Conservation (phyloP, 1,140 invertebrate genomes). For the Drosophila orena region DNA sequence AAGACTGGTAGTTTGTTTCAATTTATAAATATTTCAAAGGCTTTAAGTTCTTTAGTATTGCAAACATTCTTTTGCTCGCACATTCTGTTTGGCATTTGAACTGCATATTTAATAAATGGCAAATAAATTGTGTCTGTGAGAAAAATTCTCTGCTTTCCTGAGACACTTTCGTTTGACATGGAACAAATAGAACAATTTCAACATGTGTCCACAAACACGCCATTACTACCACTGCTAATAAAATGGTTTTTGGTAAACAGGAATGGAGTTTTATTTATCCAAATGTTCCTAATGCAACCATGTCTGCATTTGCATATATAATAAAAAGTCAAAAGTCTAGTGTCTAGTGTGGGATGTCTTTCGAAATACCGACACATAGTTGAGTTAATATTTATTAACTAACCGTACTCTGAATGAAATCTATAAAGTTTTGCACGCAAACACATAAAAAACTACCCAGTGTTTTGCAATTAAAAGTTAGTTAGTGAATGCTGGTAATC, state of each 20-base stretch:
- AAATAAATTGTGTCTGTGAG: neutral
- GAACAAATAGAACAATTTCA: neutral
- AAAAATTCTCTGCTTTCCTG: neutral
- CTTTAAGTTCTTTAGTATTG: neutral
- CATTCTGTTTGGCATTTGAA: neutral
- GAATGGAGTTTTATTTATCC: neutral
- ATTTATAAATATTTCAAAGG: conserved; percentile 1
- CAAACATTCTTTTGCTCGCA: neutral
- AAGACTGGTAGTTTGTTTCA: neutral
- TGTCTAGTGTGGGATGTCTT: no score
- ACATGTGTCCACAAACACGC: neutral
- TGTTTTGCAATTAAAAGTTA: neutral
- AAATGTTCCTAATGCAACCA: no score
- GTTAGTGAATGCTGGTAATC: neutral
- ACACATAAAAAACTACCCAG: neutral
- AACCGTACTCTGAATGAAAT: neutral
- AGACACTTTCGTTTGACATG: neutral
- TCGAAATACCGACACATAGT: no score
- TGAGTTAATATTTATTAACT: neutral
- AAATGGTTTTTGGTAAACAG: neutral
- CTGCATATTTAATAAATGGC: neutral
- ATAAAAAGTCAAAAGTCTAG: no score
- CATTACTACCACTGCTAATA: neutral
- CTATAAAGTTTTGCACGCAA: neutral
- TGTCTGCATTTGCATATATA: no score